A percentile compares a stretch with the other conserved stretches of the same genome.
phyloP scores from a whole-genome alignment of 1,140 invertebrate genomes.

The Brachionus manjavacas region DNA sequence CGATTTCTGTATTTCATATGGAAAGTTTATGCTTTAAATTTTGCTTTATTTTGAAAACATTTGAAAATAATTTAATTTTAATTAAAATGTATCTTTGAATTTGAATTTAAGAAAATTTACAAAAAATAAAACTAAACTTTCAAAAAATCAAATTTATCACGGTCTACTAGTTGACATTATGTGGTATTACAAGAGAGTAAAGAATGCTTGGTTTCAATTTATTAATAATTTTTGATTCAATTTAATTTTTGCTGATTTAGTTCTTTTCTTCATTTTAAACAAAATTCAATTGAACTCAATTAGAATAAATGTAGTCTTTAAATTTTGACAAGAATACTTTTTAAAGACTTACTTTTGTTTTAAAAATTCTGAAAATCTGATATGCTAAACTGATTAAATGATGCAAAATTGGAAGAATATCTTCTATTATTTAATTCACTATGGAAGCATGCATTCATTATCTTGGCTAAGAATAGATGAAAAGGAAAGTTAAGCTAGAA shows the following conservation, averaged over 20 bases:
- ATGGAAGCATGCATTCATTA: neutral
- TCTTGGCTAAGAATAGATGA: neutral
- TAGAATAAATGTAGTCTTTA: too few relatives aligned
- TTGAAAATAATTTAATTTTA: neutral
- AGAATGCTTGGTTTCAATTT: neutral
- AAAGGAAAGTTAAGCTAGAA: neutral
- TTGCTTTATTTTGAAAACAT: neutral
- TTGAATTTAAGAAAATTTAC: neutral
- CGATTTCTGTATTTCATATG: neutral
- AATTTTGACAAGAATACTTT: too few relatives aligned
- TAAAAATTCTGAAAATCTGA: too few relatives aligned
- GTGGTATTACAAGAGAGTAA: neutral
- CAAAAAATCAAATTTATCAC: neutral
- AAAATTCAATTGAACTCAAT: too few relatives aligned
- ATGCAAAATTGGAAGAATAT: too few relatives aligned
- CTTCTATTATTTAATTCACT: too few relatives aligned
- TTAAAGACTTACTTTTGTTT: too few relatives aligned
- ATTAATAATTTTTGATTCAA: neutral
- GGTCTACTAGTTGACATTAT: neutral
- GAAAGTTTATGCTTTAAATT: neutral
- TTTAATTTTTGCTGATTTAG: neutral
- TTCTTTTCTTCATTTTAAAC: neutral
- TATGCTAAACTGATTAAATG: too few relatives aligned
- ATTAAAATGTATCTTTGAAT: neutral
- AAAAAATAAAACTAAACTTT: neutral